Evolutionary conservation across 2,888 invertebrate genomes (phyloP), one percentile per base, ranked within the genome.

Genomic region (Poecilus cupreus): DNA sequence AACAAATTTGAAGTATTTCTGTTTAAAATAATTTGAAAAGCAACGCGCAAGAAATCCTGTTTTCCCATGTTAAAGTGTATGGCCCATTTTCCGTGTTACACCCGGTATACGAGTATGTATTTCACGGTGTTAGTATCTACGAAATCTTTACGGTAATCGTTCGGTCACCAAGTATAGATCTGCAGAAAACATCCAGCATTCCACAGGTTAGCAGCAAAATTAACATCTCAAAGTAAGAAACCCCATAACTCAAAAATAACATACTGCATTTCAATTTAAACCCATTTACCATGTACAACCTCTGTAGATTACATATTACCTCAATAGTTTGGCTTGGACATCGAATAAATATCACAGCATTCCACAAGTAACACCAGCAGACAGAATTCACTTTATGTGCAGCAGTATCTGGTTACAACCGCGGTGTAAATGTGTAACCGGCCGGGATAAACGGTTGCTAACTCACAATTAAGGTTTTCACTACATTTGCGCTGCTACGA

Each of bases 401-500:
- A 32, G 32, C 43, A 10, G 43, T 43, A 43, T 43, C 43, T 43
- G n/a, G 43, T 43, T 43, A 43, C 43, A 43, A 43, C 13, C 43
- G 43, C 26, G 60, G 24, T 60, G 60, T 26, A 60, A 60, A 60
- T 26, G 24, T 26, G 20, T 24, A 24, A 24, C 13, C n/a, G 60
- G 24, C 22, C n/a, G 26, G 24, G 60, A 60, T 60, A 60, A 60
- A 60, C 60, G 22, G 22, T 24, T 24, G 22, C 22, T 13, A 60
- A 26, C 5, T 60, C 60, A 32, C 60, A 26, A 60, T 60, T 60
- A 60, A 43, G 60, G 60, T 60, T 60, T 60, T 13, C 60, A 60
- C 60, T 60, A 60, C 60, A 60, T 60, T 60, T 60, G 26, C 60
- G 24, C 8, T 32, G 26, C 26, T 6, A 5, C 26, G 26, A 60